Evolutionary conservation across 2,113 vertebrate genomes (phyloP), one percentile per base, ranked within the genome.

Genomic region (Felis chaus): DNA sequence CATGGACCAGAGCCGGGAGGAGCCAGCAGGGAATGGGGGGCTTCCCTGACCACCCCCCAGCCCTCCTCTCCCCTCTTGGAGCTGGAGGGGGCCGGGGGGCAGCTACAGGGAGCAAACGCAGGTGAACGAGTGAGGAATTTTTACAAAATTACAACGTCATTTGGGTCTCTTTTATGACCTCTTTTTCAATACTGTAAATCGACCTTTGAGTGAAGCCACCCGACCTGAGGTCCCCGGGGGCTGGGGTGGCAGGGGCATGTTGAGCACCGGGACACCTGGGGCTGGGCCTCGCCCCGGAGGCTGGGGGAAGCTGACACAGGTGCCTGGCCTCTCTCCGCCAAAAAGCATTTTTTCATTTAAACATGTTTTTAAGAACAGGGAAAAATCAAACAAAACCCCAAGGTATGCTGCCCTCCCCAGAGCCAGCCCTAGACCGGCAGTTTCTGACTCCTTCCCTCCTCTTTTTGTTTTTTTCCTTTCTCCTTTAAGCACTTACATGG

Each of bases 151-250:
- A 98, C 96, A 91, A 98, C 27, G 97, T 94, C 96, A 98, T 99
- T 99, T 98, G 98, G 98, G 99, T 99, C 98, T 98, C 98, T 99
- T 99, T 99, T 99, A 98, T 99, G 99, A 99, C 99, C 98, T 98
- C 97, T 98, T 98, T 98, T 98, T 98, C 99, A 98, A 99, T 99
- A 99, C 99, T 99, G 99, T 99, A 99, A 98, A 96, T 97, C 96
- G 71, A 97, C 97, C 97, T 80, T 98, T 95, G 98, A 97, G 95
- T 15, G 65, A 96, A 97, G 94, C 97, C 94, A 78, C 97, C 96
- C 87, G 92, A 90, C 97, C 96, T 92, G 29, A 73, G 92, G 96
- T 88, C 84, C 82, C 6, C 39, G 94, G 61, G 71, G 91, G 95
- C 89, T 85, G 86, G 95, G 96, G 69, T 68, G 96, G 85, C 41